Percentiles rank a stretch among this genome's conserved stretches.
phyloP scores from a whole-genome alignment of 2,797 vertebrate genomes.

The Glyptemys insculpta region DNA sequence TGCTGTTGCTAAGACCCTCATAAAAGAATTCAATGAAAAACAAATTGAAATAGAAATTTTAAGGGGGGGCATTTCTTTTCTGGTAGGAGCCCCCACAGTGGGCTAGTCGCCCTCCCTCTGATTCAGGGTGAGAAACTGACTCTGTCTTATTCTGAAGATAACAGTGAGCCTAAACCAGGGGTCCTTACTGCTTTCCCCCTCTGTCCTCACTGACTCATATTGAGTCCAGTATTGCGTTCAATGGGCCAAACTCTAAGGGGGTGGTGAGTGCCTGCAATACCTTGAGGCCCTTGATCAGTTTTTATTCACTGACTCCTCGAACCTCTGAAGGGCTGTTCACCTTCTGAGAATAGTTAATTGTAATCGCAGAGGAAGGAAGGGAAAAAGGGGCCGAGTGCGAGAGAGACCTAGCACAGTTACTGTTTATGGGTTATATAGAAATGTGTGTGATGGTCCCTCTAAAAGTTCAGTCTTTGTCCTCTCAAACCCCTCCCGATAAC shows the following conservation, averaged over 20 bases:
- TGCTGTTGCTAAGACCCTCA: not conserved
- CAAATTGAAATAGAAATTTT: not conserved
- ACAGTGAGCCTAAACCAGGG: not conserved
- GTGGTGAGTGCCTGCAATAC: not conserved
- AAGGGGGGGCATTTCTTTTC: too few species aligned
- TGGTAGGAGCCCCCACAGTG: accelerated
- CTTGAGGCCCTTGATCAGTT: not conserved
- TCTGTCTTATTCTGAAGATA: not conserved
- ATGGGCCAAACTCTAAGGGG: not conserved
- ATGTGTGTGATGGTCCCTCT: not conserved
- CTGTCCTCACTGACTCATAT: not conserved
- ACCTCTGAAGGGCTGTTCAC: conserved; percentile 35
- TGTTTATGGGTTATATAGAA: not conserved
- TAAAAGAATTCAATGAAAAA: not conserved
- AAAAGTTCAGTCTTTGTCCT: not conserved
- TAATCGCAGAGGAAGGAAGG: not conserved
- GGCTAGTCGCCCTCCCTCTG: accelerated
- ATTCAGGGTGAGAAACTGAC: not conserved
- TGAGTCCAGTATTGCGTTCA: not conserved
- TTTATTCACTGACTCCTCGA: conserved; percentile 2
- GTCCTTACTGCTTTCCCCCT: too few species aligned
- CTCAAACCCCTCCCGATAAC: not conserved
- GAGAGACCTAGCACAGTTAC: not conserved
- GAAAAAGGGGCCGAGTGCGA: not conserved
- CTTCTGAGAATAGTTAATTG: not conserved